Conservation (phyloP, 2,113 vertebrate species). For the Ameiurus melas region DNA sequence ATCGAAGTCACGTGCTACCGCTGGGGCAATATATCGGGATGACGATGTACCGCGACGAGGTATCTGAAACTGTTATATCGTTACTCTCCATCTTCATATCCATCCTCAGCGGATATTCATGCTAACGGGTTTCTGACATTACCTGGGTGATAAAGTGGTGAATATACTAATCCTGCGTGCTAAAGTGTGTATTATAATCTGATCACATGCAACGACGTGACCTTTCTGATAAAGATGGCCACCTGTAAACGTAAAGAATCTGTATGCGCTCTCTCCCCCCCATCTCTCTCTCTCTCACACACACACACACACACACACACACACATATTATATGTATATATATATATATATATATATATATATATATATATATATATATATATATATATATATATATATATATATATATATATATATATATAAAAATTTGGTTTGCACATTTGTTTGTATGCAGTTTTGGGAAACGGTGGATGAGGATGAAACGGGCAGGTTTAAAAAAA, state of each 20-base stretch:
- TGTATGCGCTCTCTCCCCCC: not conserved
- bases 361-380: no score
- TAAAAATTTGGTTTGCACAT: not conserved
- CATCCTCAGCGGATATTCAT: not conserved
- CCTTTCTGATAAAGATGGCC: not conserved
- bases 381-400: no score
- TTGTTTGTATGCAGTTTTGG: not conserved
- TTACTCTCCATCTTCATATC: not conserved
- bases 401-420: no score
- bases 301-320: no score
- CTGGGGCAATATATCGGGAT: not conserved
- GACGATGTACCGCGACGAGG: not conserved
- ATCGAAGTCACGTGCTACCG: not conserved
- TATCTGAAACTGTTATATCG: not conserved
- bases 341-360: no score
- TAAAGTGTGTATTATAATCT: not conserved
- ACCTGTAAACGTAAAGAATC: not conserved
- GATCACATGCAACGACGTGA: not conserved
- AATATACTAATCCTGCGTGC: not conserved
- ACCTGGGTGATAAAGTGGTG: not conserved
- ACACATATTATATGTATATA: no score
- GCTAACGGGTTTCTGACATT: not conserved
- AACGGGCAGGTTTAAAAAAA: not conserved
- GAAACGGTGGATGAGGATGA: not conserved
- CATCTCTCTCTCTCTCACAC: no score